Base-by-base conservation (phyloP, 2,113 vertebrate genomes). In the Natator depressus region DNA sequence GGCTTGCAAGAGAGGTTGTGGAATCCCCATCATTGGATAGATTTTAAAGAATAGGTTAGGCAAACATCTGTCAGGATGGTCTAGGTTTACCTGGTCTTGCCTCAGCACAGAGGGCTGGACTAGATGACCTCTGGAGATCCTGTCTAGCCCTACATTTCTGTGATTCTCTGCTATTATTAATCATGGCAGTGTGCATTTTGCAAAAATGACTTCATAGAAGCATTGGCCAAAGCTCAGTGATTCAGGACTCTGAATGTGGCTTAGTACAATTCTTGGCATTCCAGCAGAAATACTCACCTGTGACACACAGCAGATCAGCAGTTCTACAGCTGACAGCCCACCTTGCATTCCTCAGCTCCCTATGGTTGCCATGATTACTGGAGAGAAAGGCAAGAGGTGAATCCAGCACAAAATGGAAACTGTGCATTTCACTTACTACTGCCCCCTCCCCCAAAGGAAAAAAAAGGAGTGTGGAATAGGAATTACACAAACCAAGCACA, bases 161-260 rank as follows among this genome's bases (percentile, higher is more conserved):
- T 38, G 19, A 72, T 19, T 72, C n/a, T 72, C 19, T 72, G 9
- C n/a, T 38, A 38, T 62, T 38, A 38, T 25, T 75, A 89, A 24
- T 3, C 29, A 49, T n/a, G 27, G 3, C 9, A 1, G 5, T 2
- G 5, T 46, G n/a, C 80, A 54, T 16, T 42, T 42, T 49, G 54
- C 50, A 78, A 53, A 51, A 2, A 38, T 38, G 4, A 29, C 5
- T 3, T n/a, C 62, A 38, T 22, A 65, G 13, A 31, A 76, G 6
- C 53, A 47, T 46, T 49, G 54, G 2, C 5, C n/a, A 1, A 0
- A 10, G 2, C 2, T 1, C 10, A 11, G 24, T 46, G n/a, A 38
- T 76, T 65, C 24, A 49, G 54, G n/a, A 46, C 53, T 46, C 2
- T 1, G 25, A 46, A 76, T 4, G 4, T 3, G 82, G 38, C 25